phyloP scores from a whole-genome alignment of 2,888 invertebrate species.

The Dynastes grantii region DNA sequence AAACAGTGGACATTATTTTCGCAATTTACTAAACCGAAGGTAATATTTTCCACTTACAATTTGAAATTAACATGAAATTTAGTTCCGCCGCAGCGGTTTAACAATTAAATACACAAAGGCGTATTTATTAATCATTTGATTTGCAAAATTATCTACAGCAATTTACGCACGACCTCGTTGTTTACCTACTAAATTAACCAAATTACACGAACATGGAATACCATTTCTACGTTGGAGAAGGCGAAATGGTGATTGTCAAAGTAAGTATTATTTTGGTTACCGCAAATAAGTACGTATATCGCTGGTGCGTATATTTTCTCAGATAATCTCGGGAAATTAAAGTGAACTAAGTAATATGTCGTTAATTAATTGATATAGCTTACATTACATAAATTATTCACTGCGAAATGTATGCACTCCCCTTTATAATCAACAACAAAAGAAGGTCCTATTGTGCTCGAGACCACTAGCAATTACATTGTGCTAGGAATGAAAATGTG shows the following conservation, averaged over 20 bases:
- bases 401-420: background rate
- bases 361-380: slow-evolving; percentile 26
- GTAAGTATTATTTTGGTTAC: background rate
- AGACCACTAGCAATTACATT: background rate
- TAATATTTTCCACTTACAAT: slow-evolving; percentile 20
- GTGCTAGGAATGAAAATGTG: background rate
- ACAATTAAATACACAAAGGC: slow-evolving; percentile 30
- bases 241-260: background rate
- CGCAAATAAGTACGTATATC: slow-evolving; percentile 9
- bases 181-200: slow-evolving; percentile 41
- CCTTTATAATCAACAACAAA: slow-evolving; percentile 4
- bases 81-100: slow-evolving; percentile 4
- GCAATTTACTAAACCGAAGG: background rate
- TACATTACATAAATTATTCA: slow-evolving; percentile 33
- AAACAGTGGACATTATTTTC: slow-evolving; percentile 2
- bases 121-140: slow-evolving; percentile 28
- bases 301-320: background rate
- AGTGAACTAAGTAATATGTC: slow-evolving; percentile 4
- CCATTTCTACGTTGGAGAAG: slow-evolving; percentile 18
- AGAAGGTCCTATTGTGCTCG: slow-evolving; percentile 2
- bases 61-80: slow-evolving; percentile 14
- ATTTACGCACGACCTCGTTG: slow-evolving; percentile 16
- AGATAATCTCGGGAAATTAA: background rate
- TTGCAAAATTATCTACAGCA: slow-evolving; percentile 32
- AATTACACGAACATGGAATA: slow-evolving; percentile 8